Conservation (phyloP, 2,113 vertebrate genomes). For the Apodemus speciosus region DNA sequence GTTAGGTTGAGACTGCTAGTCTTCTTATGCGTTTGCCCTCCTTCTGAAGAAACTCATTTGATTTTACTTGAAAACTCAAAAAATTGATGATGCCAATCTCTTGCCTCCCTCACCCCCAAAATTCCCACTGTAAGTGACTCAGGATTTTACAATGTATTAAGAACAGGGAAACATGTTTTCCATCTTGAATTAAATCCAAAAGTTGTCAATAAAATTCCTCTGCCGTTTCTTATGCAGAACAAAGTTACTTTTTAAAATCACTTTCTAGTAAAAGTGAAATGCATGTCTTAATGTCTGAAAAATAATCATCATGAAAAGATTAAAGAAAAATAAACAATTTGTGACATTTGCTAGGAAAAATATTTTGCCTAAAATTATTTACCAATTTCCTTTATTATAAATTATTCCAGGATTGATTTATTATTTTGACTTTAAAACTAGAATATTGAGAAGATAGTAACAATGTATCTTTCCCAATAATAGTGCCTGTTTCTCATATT, state of each 20-base stretch:
- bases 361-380: background rate
- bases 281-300: background rate
- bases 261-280: background rate
- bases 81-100: background rate
- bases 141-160: background rate
- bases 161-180: background rate
- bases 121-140: background rate
- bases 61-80: background rate
- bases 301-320: background rate
- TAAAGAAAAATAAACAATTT: background rate
- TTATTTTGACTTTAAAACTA: background rate
- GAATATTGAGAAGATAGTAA: background rate
- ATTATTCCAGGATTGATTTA: background rate
- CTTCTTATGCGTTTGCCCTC: too few species aligned
- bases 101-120: too few species aligned
- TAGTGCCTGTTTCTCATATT: background rate
- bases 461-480: background rate
- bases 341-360: background rate
- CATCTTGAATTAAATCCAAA: background rate
- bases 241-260: background rate
- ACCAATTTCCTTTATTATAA: background rate
- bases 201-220: background rate
- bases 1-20: too few species aligned
- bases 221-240: background rate
- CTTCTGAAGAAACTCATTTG: too few species aligned